Conservation (phyloP, 2,888 invertebrate genomes). For the Erpobdella octoculata region DNA sequence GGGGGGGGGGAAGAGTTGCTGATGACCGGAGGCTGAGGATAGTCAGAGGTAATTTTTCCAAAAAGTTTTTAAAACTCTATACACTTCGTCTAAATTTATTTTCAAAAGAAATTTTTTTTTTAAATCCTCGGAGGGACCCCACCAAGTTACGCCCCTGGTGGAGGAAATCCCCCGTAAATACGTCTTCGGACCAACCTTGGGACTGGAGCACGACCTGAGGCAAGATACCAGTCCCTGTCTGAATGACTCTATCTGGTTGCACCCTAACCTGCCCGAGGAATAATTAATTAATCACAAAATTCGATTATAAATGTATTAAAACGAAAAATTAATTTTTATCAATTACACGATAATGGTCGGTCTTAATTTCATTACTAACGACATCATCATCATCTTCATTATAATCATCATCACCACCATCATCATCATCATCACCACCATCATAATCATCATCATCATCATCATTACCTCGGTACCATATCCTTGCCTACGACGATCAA, state of each 20-base stretch:
- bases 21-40: no score
- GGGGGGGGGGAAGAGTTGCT: no score
- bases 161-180: no score
- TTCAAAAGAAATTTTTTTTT: no score
- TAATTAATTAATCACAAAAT: background rate
- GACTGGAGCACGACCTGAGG: conserved; percentile 8
- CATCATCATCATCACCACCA: no score
- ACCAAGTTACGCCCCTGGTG: no score
- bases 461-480: conserved; percentile 23
- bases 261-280: conserved; percentile 15
- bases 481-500: conserved; percentile 19
- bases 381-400: background rate
- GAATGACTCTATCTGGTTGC: conserved; percentile 12
- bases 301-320: background rate
- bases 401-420: no score
- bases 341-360: background rate
- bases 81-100: no score
- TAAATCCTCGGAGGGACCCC: no score
- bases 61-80: no score
- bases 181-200: conserved; percentile 29
- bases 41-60: no score
- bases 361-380: background rate
- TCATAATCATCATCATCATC: background rate
- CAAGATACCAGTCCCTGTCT: conserved; percentile 16
- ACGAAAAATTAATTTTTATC: no score